Evolutionary conservation across 2,797 vertebrate genomes (phyloP).

Genomic region (Rhynchotus rufescens): DNA sequence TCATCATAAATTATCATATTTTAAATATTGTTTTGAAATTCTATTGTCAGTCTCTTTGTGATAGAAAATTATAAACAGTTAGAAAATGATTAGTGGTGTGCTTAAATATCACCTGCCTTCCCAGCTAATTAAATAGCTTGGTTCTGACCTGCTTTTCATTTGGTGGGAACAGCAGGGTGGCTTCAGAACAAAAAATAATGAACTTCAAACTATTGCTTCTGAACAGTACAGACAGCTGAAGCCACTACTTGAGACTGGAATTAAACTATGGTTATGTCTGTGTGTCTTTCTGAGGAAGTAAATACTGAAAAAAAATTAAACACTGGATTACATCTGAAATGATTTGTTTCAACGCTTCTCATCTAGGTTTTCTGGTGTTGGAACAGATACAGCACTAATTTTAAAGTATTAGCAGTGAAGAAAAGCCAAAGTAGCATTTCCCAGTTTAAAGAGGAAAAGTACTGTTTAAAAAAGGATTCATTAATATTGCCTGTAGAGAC

Average conservation of each 20-base stretch:
- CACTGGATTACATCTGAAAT: background rate
- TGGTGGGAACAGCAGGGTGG: slow-evolving; percentile 40
- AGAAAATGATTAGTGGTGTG: slow-evolving; percentile 1
- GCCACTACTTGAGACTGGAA: background rate
- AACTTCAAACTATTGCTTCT: slow-evolving; percentile 26
- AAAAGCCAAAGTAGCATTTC: background rate
- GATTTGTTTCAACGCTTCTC: background rate
- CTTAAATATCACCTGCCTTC: slow-evolving; percentile 45
- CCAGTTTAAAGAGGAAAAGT: background rate
- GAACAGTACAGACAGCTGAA: background rate
- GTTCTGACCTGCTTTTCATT: slow-evolving; percentile 49
- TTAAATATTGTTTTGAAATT: background rate
- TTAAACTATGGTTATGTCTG: background rate
- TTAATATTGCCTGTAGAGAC: background rate
- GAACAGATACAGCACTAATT: background rate
- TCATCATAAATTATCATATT: background rate
- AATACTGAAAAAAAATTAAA: background rate
- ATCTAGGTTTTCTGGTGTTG: background rate
- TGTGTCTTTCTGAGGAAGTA: background rate
- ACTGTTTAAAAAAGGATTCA: background rate
- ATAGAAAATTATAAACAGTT: slow-evolving; percentile 10
- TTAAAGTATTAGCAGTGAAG: background rate
- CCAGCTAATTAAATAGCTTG: slow-evolving; percentile 55
- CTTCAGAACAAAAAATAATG: slow-evolving; percentile 62
- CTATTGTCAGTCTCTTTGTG: background rate